phyloP scores from a whole-genome alignment of 2,888 invertebrate genomes.

The Nowickia ferox region DNA sequence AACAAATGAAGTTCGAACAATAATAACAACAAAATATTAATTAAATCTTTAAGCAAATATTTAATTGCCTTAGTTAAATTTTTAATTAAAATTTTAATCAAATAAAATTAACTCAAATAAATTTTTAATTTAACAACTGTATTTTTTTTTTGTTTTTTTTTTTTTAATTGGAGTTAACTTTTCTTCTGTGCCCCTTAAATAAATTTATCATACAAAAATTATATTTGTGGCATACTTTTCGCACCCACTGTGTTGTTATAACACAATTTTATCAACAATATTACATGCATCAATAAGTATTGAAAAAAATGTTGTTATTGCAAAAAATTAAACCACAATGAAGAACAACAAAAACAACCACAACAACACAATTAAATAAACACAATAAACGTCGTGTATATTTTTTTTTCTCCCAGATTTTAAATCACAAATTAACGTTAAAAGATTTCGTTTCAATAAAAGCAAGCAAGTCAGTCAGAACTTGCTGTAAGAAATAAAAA shows the following conservation, averaged over 20 bases:
- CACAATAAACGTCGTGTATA: neutral
- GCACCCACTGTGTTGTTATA: neutral
- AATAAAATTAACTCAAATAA: too few relatives aligned
- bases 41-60: too few relatives aligned
- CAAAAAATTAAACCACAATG: conserved; percentile 6
- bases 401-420: conserved; percentile 4
- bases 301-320: neutral
- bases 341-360: conserved; percentile 1
- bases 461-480: neutral
- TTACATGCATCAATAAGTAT: neutral
- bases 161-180: too few relatives aligned
- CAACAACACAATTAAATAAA: conserved; percentile 37
- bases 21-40: too few relatives aligned
- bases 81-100: too few relatives aligned
- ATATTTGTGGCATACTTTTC: neutral
- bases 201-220: too few relatives aligned
- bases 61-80: too few relatives aligned
- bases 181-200: too few relatives aligned
- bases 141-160: too few relatives aligned
- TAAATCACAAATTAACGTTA: conserved; percentile 48
- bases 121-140: too few relatives aligned
- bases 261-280: neutral
- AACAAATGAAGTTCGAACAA: too few relatives aligned
- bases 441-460: conserved; percentile 25
- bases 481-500: conserved; percentile 1